Conservation (phyloP, 2,797 vertebrate species). For the Cossypha niveicapilla region DNA sequence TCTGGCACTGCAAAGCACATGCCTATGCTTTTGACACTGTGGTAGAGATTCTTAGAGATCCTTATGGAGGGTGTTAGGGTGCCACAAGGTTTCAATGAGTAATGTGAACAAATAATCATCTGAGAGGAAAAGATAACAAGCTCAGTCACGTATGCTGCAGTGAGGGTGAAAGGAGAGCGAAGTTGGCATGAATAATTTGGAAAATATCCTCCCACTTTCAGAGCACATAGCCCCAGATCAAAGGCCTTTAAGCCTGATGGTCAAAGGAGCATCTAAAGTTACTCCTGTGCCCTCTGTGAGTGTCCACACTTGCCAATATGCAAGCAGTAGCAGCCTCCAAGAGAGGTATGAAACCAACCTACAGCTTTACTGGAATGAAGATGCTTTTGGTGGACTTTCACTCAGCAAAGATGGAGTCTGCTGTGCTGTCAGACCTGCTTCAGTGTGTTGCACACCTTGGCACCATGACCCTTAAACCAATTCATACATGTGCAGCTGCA, state of each 20-base stretch:
- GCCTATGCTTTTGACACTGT: slow-evolving; percentile 3
- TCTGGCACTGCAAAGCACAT: background rate
- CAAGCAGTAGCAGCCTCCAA: background rate
- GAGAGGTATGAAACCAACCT: background rate
- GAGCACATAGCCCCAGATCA: background rate
- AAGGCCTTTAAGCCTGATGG: background rate
- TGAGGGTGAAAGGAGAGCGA: background rate
- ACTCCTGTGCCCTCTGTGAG: background rate
- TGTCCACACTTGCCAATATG: background rate
- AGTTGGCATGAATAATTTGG: background rate
- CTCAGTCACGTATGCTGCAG: background rate
- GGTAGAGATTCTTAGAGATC: slow-evolving; percentile 22
- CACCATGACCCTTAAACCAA: background rate
- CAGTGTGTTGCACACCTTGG: rapidly evolving
- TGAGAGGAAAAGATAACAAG: slow-evolving; percentile 1
- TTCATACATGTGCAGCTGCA: background rate
- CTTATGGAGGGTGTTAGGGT: background rate
- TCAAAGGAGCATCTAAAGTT: background rate
- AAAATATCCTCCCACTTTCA: background rate
- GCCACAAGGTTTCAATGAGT: background rate
- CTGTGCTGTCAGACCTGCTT: background rate
- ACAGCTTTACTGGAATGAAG: background rate
- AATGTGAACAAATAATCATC: background rate
- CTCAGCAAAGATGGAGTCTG: background rate
- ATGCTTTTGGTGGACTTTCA: background rate